Evolutionary conservation across 2,113 vertebrate species (phyloP), one percentile per base, ranked within the genome.

Genomic region (Pachyramphus minor): DNA sequence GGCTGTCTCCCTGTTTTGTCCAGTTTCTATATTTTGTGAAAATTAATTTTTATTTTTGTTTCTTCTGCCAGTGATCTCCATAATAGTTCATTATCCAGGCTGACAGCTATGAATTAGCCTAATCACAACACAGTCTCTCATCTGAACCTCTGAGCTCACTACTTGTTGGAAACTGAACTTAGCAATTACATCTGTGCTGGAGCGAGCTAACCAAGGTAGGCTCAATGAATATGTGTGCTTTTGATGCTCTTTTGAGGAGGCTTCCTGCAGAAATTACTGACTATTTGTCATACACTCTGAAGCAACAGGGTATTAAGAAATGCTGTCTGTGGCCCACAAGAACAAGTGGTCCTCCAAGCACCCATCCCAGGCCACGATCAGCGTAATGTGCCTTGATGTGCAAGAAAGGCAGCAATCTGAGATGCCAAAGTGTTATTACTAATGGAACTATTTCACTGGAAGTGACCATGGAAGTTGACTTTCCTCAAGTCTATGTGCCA

Each of bases 341-440:
- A 64, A 5, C 20, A 80, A 66, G 14, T 23, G 3, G 11, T 47
- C 15, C 33, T 35, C 60, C 28, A 73, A 10, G 6, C 14, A 80
- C 58, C 20, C 69, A 18, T 58, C n/a, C 17, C n/a, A n/a, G 22
- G 9, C 1, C 21, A 44, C 30, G 27, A 22, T 14, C 5, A 63
- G 23, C 6, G 24, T 53, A 55, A 58, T 21, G 8, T n/a, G 30
- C 14, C 37, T 71, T 0, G 0, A 15, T 35, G 30, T 16, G 16
- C 41, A 3, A 81, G 37, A 58, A 53, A 56, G 16, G 5, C 28
- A 22, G 18, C 15, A 55, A 6, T 12, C 11, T 28, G 45, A 95
- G 45, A 58, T 27, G 41, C 11, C 14, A 47, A 77, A 87, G 25
- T 63, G 27, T n/a, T n/a, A n/a, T 49, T 45, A 71, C 14, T 17